A percentile compares a stretch with the other conserved stretches of the same genome.
Evolutionary conservation across 2,797 vertebrate genomes (phyloP).

Genomic region (Hoplostethus mediterraneus): DNA sequence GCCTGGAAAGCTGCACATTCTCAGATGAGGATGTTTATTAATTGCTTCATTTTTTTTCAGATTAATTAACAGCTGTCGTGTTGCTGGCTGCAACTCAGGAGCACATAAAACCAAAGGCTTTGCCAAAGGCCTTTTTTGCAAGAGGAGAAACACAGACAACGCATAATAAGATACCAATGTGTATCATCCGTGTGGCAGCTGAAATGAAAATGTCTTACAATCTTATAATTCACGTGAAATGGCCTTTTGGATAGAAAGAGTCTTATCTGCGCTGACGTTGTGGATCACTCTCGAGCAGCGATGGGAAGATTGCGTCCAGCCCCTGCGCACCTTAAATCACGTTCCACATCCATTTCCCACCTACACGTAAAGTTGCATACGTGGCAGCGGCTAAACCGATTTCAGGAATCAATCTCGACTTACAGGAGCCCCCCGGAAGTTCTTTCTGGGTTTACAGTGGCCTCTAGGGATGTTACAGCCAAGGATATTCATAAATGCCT

Average conservation of each 20-base stretch:
- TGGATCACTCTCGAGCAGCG: constrained; percentile 10
- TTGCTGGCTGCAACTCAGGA: constrained; percentile 7
- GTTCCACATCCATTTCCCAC: neutral
- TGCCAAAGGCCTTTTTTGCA: constrained; percentile 21
- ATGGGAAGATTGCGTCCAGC: constrained; percentile 8
- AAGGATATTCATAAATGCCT: constrained; percentile 62
- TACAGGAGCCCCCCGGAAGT: neutral
- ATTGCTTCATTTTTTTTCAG: constrained; percentile 1
- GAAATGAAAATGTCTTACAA: constrained; percentile 45
- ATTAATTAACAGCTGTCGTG: constrained; percentile 11
- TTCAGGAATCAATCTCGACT: constrained; percentile 20
- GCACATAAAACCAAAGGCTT: constrained; percentile 11
- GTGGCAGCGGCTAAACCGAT: neutral
- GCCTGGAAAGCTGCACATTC: constrained; percentile 14
- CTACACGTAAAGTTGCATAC: constrained; percentile 8
- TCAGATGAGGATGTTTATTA: neutral
- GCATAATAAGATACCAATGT: constrained; percentile 42
- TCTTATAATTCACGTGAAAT: constrained; percentile 46
- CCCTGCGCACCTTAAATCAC: neutral
- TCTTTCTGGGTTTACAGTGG: constrained; percentile 42
- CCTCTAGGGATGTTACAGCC: constrained; percentile 63
- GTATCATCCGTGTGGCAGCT: constrained; percentile 24
- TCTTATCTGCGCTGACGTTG: neutral
- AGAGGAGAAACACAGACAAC: constrained; percentile 43
- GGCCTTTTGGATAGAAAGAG: constrained; percentile 5